Evolutionary conservation across 2,113 vertebrate species (phyloP).

Genomic region (Alethe castanea): DNA sequence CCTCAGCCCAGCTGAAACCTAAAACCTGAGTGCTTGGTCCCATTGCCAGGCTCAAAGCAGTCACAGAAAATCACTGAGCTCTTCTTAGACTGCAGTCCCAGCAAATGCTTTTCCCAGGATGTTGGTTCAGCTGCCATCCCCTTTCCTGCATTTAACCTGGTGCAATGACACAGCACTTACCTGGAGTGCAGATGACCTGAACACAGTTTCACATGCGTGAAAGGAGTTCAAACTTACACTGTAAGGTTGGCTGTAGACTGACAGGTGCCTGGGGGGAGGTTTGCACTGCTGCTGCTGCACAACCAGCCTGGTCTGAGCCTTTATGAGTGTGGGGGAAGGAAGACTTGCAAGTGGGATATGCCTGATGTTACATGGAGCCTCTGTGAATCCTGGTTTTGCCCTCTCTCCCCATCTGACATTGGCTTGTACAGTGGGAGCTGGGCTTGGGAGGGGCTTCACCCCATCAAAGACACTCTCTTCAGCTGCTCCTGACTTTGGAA

Average conservation of each 20-base stretch:
- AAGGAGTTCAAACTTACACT: not conserved
- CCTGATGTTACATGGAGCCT: not conserved
- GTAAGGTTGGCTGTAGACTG: not conserved
- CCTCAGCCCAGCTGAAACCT: not conserved
- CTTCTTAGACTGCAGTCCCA: not conserved
- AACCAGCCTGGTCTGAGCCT: not conserved
- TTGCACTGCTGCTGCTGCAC: not conserved
- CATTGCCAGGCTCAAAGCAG: not conserved
- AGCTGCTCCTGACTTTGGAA: not conserved
- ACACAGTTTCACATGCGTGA: not conserved
- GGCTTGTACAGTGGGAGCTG: not conserved
- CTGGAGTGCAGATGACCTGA: not conserved
- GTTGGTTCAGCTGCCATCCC: not conserved
- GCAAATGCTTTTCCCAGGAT: not conserved
- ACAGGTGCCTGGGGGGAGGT: not conserved
- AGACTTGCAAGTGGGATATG: not conserved
- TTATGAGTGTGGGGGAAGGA: not conserved
- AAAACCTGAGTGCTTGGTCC: not conserved
- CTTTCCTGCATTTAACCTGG: not conserved
- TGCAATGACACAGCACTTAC: not conserved
- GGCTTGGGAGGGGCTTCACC: not conserved
- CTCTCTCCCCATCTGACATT: not conserved
- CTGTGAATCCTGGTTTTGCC: not conserved
- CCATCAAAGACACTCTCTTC: not conserved
- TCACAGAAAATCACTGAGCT: not conserved